Conservation (phyloP, 2,797 vertebrate genomes). For the Siniperca scherzeri region DNA sequence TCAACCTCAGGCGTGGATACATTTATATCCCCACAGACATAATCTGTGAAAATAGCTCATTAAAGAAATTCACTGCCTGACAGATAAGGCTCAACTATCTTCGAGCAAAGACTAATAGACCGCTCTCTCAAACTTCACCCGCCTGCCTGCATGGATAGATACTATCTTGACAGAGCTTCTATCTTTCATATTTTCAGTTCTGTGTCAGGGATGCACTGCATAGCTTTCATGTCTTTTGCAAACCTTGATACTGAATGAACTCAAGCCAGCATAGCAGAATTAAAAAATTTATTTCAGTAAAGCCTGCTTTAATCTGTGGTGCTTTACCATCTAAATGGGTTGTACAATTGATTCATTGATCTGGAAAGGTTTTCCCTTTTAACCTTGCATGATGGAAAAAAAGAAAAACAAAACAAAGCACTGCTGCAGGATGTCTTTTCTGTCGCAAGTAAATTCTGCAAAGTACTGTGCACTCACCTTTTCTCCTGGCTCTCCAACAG, state of each 20-base stretch:
- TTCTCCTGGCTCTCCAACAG: conserved; percentile 87
- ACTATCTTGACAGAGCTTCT: conserved; percentile 54
- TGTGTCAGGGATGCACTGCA: conserved; percentile 42
- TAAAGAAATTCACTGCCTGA: conserved; percentile 67
- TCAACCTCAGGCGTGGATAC: conserved; percentile 40
- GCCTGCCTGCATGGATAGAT: conserved; percentile 50
- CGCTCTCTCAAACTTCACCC: conserved; percentile 47
- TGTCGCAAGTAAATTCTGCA: conserved; percentile 18
- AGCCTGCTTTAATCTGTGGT: conserved; percentile 51
- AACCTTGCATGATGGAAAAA: conserved; percentile 19
- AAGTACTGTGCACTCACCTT: conserved; percentile 82
- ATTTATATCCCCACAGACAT: conserved; percentile 63
- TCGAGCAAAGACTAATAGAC: conserved; percentile 62
- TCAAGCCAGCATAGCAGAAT: conserved; percentile 23
- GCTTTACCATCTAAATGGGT: conserved; percentile 42
- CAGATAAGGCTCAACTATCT: conserved; percentile 68
- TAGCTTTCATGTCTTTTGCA: conserved; percentile 56
- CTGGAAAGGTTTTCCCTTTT: conserved; percentile 38
- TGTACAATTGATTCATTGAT: conserved; percentile 54
- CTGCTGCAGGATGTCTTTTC: conserved; percentile 33
- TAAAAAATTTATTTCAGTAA: conserved; percentile 51
- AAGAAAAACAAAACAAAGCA: conserved; percentile 36
- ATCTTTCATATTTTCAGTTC: conserved; percentile 60
- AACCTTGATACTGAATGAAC: conserved; percentile 44
- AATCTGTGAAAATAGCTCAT: conserved; percentile 69